Evolutionary conservation across 2,113 vertebrate genomes (phyloP).

Genomic region (Cyprinodon tularosa): DNA sequence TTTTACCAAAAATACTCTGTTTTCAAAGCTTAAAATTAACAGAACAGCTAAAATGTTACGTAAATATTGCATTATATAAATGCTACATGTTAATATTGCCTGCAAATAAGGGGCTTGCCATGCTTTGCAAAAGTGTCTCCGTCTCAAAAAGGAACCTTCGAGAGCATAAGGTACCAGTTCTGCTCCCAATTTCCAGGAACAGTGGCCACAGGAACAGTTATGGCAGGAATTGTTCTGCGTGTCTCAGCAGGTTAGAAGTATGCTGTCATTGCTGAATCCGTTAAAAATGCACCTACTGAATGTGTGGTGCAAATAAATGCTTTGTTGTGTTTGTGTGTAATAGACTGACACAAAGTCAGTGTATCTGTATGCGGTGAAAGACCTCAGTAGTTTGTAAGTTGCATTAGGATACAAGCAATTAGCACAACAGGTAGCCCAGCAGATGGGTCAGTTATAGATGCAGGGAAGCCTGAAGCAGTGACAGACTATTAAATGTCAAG

Average conservation of each 20-base stretch:
- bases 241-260: not conserved
- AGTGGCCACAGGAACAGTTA: not conserved
- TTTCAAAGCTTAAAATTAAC: not conserved
- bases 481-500: no score
- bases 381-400: no score
- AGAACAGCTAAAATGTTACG: not conserved
- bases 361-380: no score
- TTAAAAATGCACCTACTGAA: not conserved
- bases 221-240: not conserved
- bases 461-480: no score
- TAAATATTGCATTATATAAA: not conserved
- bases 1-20: conserved; percentile 14
- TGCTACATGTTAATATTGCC: not conserved
- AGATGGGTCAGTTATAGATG: no score
- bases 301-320: not conserved
- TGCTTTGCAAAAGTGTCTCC: not conserved
- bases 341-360: no score
- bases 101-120: not conserved
- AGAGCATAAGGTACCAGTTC: not conserved
- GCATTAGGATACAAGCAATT: no score
- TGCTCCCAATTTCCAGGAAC: not conserved
- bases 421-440: no score
- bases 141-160: not conserved
- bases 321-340: not conserved
- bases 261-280: not conserved